phyloP scores from a whole-genome alignment of 30 jellyfish, hydroid and myxozoan genomes.

The Turritopsis rubra region DNA sequence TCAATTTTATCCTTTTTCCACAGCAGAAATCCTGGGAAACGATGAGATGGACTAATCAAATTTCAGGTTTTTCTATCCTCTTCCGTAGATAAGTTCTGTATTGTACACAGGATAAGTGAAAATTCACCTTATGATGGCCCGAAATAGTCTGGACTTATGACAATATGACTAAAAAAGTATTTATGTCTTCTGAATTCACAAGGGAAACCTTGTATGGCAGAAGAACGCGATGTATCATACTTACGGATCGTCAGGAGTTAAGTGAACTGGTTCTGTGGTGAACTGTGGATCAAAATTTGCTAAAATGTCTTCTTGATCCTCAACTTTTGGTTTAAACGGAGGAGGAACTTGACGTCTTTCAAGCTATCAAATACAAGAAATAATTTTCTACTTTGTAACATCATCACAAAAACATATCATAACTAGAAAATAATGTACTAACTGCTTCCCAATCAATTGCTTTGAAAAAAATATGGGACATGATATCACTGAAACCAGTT shows the following conservation, averaged over 20 bases:
- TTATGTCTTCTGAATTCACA: neutral
- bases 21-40: no score
- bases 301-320: constrained; percentile 63
- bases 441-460: constrained; percentile 99
- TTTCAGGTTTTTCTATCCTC: no score
- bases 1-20: no score
- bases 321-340: constrained; percentile 87
- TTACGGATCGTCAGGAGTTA: constrained; percentile 99
- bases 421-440: neutral
- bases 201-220: neutral
- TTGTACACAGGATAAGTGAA: no score
- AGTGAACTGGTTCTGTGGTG: constrained; percentile 92
- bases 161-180: constrained; percentile 25
- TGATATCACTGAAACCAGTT: constrained; percentile 92
- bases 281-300: constrained; percentile 96
- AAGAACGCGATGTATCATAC: neutral
- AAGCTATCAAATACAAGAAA: constrained; percentile 43
- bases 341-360: constrained; percentile 91
- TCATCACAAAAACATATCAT: neutral
- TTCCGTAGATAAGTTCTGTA: no score
- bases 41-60: no score
- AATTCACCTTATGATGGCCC: no score
- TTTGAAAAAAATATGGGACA: constrained; percentile 87
- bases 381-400: neutral
- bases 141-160: constrained; percentile 71